phyloP scores from a whole-genome alignment of 1,140 invertebrate genomes.

The Pseudoatta argentina region DNA sequence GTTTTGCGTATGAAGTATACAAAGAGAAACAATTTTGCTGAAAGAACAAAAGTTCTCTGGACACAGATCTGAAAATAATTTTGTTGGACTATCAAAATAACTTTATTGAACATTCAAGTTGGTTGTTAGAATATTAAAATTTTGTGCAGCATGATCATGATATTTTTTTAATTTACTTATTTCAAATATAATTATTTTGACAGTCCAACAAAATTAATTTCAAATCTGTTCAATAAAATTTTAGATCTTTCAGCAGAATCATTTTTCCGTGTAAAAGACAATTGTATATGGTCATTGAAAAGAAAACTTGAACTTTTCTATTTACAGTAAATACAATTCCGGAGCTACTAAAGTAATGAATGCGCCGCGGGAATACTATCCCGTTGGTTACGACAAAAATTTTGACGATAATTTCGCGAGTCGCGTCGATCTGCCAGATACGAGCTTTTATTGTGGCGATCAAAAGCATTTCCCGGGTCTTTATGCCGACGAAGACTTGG shows the following conservation, averaged over 20 bases:
- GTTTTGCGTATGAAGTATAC: background rate
- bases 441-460: slow-evolving; percentile 94
- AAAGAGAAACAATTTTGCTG: no score
- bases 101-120: no score
- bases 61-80: no score
- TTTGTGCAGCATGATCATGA: no score
- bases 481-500: slow-evolving; percentile 95
- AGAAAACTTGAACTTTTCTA: slow-evolving; percentile 15
- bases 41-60: no score
- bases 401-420: slow-evolving; percentile 95
- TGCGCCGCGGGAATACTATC: slow-evolving; percentile 95
- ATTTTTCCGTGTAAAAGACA: background rate
- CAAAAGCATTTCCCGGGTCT: slow-evolving; percentile 96
- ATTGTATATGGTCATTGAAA: background rate
- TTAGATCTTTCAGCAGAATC: no score
- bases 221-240: no score
- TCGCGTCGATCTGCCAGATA: slow-evolving; percentile 94
- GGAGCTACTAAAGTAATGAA: slow-evolving; percentile 93
- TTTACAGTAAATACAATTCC: slow-evolving; percentile 78
- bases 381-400: slow-evolving; percentile 94
- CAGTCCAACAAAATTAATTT: no score
- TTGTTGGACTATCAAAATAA: no score
- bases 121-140: no score
- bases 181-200: no score
- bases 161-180: no score